A percentile compares a stretch with the other conserved stretches of the same genome.
These are phyloP conservation scores for Toxotes chatareus DNA, from an alignment of 2,113 vertebrate species.

Conservation along the genomic window DNA sequence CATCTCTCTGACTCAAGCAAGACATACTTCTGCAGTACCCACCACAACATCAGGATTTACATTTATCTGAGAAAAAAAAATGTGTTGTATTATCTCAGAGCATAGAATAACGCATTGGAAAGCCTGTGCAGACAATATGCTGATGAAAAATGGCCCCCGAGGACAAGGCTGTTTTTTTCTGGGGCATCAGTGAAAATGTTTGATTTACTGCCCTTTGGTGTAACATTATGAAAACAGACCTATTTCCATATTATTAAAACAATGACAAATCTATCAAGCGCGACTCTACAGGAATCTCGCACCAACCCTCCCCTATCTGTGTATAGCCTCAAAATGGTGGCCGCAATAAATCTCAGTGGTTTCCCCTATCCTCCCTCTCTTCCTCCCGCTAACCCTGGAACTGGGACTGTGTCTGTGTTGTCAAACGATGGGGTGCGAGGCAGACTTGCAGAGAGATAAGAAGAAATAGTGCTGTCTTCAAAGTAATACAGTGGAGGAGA, in stretches of 20 bases:
- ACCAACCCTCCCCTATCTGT: slow-evolving; percentile 38
- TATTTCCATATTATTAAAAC: slow-evolving; percentile 80
- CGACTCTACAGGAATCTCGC: slow-evolving; percentile 45
- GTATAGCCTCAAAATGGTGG: slow-evolving; percentile 69
- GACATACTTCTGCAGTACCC: slow-evolving; percentile 38
- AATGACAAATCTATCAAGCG: slow-evolving; percentile 75
- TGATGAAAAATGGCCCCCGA: slow-evolving; percentile 62
- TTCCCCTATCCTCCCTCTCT: slow-evolving; percentile 35
- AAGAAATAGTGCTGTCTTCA: slow-evolving; percentile 81
- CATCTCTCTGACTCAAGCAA: slow-evolving; percentile 42
- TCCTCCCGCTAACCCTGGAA: slow-evolving; percentile 53
- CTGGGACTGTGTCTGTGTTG: slow-evolving; percentile 66
- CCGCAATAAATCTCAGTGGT: slow-evolving; percentile 69
- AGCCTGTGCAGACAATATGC: slow-evolving; percentile 51
- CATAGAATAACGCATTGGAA: slow-evolving; percentile 45
- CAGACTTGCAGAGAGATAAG: slow-evolving; percentile 78
- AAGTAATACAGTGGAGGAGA: slow-evolving; percentile 78
- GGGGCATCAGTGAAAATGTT: slow-evolving; percentile 56
- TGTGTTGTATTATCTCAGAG: slow-evolving; percentile 49
- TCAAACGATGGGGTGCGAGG: slow-evolving; percentile 64
- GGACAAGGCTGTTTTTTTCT: slow-evolving; percentile 38
- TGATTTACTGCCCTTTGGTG: slow-evolving; percentile 76
- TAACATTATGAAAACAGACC: slow-evolving; percentile 74
- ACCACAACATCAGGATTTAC: slow-evolving; percentile 48
- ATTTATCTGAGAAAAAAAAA: slow-evolving; percentile 39